Conservation (phyloP, 2,797 vertebrate species). For the Sebastes steindachneri region DNA sequence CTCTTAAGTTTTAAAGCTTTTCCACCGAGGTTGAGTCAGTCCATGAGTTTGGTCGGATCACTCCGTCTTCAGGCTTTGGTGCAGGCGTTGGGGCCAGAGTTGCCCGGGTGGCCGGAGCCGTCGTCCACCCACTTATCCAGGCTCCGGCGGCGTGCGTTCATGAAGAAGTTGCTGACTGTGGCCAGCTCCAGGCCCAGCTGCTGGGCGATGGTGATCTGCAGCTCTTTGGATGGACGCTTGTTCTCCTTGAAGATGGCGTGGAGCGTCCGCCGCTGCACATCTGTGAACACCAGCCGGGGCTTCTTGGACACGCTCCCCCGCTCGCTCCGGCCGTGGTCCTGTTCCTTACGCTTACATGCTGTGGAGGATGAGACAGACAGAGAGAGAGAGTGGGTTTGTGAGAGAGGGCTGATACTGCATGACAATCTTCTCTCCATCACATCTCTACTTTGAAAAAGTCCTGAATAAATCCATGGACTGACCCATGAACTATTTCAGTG, state of each 20-base stretch:
- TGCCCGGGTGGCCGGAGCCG: conserved; percentile 89
- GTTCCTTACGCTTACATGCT: conserved; percentile 99
- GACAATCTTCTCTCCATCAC: not conserved
- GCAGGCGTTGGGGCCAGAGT: conserved; percentile 93
- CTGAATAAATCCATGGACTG: not conserved
- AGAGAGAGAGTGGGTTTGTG: not conserved
- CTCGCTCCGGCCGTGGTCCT: conserved; percentile 93
- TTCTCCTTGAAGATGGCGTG: conserved; percentile 99
- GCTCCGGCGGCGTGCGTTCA: conserved; percentile 98
- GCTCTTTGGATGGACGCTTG: conserved; percentile 99
- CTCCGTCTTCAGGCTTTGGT: conserved; percentile 97
- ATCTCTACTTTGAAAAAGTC: not conserved
- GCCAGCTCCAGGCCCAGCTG: conserved; percentile 98
- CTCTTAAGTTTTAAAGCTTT: conserved; percentile 95
- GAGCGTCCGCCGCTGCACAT: conserved; percentile 98
- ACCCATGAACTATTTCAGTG: not conserved
- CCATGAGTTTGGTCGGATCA: conserved; percentile 85
- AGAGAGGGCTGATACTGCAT: not conserved
- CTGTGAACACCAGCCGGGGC: conserved; percentile 97
- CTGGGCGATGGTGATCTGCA: conserved; percentile 99
- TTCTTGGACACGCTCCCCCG: conserved; percentile 94
- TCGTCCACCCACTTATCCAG: conserved; percentile 99
- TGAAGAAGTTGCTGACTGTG: conserved; percentile 99
- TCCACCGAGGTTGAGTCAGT: conserved; percentile 93
- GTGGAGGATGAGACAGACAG: conserved; percentile 36